These are phyloP conservation scores for Chaetophractus vellerosus DNA, from an alignment of 2,797 vertebrate genomes.

Conservation along the genomic window DNA sequence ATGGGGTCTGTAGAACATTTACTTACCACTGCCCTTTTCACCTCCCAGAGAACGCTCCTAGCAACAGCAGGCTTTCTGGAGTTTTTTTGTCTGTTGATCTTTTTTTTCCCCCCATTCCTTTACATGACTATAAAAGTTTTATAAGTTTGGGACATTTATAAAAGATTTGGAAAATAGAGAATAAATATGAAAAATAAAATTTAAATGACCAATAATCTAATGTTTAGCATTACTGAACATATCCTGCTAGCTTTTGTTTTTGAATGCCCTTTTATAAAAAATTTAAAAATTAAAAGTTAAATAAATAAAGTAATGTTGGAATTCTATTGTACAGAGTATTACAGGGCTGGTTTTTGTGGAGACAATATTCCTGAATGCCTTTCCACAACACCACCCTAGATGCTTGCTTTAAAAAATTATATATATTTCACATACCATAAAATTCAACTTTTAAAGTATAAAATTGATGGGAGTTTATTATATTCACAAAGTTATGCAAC, in stretches of 20 bases:
- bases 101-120: not conserved
- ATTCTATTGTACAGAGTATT: not conserved
- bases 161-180: not conserved
- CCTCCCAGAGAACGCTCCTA: not conserved
- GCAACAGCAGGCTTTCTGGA: not conserved
- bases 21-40: not conserved
- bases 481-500: not conserved
- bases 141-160: not conserved
- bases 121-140: not conserved
- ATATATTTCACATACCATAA: not conserved
- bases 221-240: not conserved
- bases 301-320: not conserved
- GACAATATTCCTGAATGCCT: not conserved
- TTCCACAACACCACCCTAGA: not conserved
- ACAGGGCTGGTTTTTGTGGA: not conserved
- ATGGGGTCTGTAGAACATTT: not conserved
- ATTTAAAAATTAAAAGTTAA: no score
- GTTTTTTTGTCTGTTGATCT: not conserved
- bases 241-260: not conserved
- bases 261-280: not conserved
- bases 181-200: constrained; percentile 6
- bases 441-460: not conserved
- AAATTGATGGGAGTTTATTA: not conserved
- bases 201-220: not conserved
- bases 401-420: not conserved